Percentiles rank a stretch among this genome's conserved stretches.
phyloP scores from a whole-genome alignment of 2,113 vertebrate species.

The Nannospalax galili region DNA sequence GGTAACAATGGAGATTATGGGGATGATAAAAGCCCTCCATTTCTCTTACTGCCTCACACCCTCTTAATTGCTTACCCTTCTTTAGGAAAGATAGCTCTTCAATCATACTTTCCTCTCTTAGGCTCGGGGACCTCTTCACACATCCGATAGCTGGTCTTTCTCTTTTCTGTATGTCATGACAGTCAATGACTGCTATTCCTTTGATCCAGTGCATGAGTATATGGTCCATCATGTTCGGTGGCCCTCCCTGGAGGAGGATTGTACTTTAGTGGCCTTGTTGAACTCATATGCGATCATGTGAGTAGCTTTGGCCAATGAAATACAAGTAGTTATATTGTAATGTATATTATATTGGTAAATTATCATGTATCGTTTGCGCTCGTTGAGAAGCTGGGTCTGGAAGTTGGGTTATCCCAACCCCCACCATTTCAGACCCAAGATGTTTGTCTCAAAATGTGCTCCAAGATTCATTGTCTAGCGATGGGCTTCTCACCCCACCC shows the following conservation, averaged over 20 bases:
- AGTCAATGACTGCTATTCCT: background rate
- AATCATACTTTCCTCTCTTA: background rate
- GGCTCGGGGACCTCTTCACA: background rate
- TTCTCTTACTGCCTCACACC: background rate
- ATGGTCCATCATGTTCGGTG: background rate
- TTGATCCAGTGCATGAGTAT: rapidly evolving
- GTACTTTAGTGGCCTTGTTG: background rate
- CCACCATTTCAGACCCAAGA: background rate
- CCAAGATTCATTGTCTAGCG: background rate
- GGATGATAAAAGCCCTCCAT: background rate
- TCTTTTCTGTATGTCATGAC: background rate
- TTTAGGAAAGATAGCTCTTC: background rate
- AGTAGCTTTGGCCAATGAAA: background rate
- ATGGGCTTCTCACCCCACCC: background rate
- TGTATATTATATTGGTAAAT: no score
- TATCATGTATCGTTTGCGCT: background rate
- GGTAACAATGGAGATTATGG: background rate
- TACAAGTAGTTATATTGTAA: background rate
- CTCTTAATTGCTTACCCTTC: background rate
- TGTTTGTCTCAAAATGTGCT: background rate
- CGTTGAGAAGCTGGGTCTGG: background rate
- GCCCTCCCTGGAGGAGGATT: background rate
- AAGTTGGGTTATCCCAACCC: background rate
- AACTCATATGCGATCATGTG: background rate
- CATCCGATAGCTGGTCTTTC: background rate